A percentile compares a stretch with the other conserved stretches of the same genome.
phyloP scores from a whole-genome alignment of 2,797 vertebrate genomes.

The Clamator glandarius region DNA sequence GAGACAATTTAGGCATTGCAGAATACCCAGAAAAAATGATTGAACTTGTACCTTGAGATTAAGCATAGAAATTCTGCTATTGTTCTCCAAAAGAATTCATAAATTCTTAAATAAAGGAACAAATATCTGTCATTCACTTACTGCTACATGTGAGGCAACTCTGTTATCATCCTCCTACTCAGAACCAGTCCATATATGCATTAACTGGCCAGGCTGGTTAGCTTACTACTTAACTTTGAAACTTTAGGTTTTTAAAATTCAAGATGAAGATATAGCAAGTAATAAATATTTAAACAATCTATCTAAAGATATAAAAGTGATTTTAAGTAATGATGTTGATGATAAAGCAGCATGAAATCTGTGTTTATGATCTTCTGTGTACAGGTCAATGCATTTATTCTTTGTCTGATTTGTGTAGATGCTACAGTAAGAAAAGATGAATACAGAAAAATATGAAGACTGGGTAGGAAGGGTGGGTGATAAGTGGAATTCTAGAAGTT shows the following conservation, averaged over 20 bases:
- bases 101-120: not conserved
- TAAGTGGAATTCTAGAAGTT: not conserved
- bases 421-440: not conserved
- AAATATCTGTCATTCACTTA: not conserved
- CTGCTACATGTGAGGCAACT: accelerated
- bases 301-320: not conserved
- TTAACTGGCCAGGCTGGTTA: not conserved
- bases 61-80: not conserved
- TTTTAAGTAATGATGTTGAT: slow-evolving; percentile 30
- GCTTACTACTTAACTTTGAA: not conserved
- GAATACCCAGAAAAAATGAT: not conserved
- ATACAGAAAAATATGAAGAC: not conserved
- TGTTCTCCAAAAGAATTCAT: not conserved
- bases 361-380: slow-evolving; percentile 2
- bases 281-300: slow-evolving; percentile 16
- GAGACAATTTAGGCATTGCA: not conserved
- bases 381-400: not conserved
- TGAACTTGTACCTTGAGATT: not conserved
- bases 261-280: not conserved
- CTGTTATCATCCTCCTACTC: not conserved
- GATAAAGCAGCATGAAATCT: slow-evolving; percentile 7
- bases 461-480: not conserved
- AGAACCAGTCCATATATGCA: not conserved
- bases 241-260: not conserved
- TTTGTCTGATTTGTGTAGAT: not conserved